These are phyloP conservation scores for Venturia canescens DNA, from an alignment of 1,140 invertebrate genomes.

Conservation along the genomic window DNA sequence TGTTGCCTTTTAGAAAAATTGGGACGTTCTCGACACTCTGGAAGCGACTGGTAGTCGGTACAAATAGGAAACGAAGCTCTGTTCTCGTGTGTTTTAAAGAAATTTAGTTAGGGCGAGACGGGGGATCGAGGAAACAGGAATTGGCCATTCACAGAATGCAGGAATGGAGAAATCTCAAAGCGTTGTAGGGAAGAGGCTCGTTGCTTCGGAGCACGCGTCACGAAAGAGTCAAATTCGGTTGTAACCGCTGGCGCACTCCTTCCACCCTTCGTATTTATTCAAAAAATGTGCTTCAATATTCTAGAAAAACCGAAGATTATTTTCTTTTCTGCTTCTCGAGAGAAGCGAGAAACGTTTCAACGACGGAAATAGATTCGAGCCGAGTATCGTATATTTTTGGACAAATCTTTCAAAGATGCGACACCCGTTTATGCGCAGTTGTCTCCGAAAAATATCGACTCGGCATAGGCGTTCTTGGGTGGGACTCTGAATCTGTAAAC, in stretches of 20 bases:
- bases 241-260: background rate
- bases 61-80: background rate
- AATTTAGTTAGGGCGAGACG: background rate
- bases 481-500: no score
- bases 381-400: slow-evolving; percentile 42
- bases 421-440: background rate
- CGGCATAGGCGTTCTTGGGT: no score
- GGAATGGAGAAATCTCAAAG: background rate
- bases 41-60: background rate
- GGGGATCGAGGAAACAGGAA: background rate
- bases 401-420: background rate
- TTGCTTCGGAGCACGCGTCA: background rate
- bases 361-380: slow-evolving; percentile 37
- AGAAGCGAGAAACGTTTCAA: background rate
- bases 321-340: slow-evolving; percentile 15
- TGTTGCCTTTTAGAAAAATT: slow-evolving; percentile 37
- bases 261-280: slow-evolving; percentile 36
- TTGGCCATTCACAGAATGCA: slow-evolving; percentile 18
- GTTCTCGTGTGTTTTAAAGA: background rate
- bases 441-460: background rate
- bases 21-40: background rate
- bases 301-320: slow-evolving; percentile 48
- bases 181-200: background rate
- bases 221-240: slow-evolving; percentile 12
- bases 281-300: slow-evolving; percentile 45